These are phyloP conservation scores for Cetoscarus ocellatus DNA, from an alignment of 2,797 vertebrate genomes.

Conservation along the genomic window DNA sequence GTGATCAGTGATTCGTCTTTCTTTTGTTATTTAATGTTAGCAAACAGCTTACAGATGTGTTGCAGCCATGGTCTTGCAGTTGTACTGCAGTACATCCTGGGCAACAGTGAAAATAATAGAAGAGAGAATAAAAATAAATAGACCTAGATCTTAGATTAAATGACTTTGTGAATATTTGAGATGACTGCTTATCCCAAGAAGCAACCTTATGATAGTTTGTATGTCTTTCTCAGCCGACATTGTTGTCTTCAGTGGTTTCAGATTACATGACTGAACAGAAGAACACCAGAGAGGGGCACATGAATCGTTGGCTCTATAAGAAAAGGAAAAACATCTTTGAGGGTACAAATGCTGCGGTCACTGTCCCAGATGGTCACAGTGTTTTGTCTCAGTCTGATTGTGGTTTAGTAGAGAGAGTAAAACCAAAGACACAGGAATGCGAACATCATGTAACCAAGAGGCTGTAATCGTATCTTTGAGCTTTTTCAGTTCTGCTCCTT, in stretches of 20 bases:
- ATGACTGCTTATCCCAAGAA: no score
- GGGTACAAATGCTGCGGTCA: constrained; percentile 25
- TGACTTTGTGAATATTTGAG: no score
- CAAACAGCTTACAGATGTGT: no score
- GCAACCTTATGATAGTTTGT: no score
- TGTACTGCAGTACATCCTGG: no score
- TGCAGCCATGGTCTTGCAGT: no score
- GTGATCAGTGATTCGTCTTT: no score
- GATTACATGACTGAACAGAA: not conserved
- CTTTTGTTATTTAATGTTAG: no score
- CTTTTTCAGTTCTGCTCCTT: constrained; percentile 36
- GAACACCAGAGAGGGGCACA: constrained; percentile 23
- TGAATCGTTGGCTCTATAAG: constrained; percentile 1
- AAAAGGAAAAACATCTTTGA: constrained; percentile 17
- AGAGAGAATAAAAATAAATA: no score
- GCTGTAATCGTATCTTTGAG: constrained; percentile 68
- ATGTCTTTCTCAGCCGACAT: not conserved
- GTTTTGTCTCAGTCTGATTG: constrained; percentile 8
- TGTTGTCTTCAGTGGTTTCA: constrained; percentile 20
- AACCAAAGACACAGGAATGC: constrained; percentile 53
- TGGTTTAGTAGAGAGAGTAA: constrained; percentile 31
- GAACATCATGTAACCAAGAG: constrained; percentile 49
- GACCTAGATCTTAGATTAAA: no score
- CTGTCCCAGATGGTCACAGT: constrained; percentile 33
- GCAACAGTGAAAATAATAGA: no score